Conservation (phyloP, 2,113 vertebrate species). For the Strix uralensis region DNA sequence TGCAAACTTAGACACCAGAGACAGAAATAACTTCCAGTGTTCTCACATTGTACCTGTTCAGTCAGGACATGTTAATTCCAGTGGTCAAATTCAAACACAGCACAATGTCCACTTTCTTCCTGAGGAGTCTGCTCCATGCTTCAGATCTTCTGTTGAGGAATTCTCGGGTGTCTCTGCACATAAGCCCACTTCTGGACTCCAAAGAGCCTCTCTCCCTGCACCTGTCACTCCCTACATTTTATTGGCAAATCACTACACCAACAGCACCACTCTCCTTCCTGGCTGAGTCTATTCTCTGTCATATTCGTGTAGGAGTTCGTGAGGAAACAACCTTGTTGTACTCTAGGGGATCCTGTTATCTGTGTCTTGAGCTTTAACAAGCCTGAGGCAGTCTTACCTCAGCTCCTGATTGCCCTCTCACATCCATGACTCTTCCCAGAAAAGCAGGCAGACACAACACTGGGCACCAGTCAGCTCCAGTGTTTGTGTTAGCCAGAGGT, state of each 20-base stretch:
- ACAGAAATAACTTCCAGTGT: background rate
- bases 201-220: background rate
- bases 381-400: conserved; percentile 18
- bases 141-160: background rate
- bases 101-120: background rate
- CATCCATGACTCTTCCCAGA: background rate
- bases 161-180: background rate
- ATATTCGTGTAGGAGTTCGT: conserved; percentile 4
- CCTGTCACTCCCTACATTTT: background rate
- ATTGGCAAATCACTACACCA: background rate
- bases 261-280: background rate
- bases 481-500: background rate
- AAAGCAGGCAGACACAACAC: background rate
- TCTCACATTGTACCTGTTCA: background rate
- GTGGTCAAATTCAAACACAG: background rate
- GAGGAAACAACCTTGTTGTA: conserved; percentile 4
- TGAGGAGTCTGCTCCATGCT: background rate
- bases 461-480: background rate
- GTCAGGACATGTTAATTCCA: background rate
- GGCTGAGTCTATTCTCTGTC: background rate
- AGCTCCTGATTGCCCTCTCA: background rate
- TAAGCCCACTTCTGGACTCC: background rate
- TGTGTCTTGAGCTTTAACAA: background rate
- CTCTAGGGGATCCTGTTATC: background rate
- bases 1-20: background rate